These are phyloP conservation scores for Sinocyclocheilus maitianheensis DNA, from an alignment of 2,113 vertebrate species.

Conservation along the genomic window DNA sequence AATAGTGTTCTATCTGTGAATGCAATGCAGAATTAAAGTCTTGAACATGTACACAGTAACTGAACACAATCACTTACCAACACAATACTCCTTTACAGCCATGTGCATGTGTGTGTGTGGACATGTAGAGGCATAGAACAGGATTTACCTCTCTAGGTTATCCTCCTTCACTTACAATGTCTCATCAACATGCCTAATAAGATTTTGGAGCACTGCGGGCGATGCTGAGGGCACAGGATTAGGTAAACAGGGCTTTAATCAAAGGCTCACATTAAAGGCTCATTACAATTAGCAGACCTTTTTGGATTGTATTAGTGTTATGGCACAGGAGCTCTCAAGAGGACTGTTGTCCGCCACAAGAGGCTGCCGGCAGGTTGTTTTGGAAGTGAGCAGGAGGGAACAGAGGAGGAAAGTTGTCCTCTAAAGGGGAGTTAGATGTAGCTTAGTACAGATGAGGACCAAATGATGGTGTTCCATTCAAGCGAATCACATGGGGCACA, in stretches of 20 bases:
- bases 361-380: background rate
- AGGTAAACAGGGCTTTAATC: constrained; percentile 50
- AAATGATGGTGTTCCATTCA: constrained; percentile 1
- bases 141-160: constrained; percentile 20
- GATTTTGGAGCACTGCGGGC: background rate
- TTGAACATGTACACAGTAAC: background rate
- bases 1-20: background rate
- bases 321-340: constrained; percentile 20
- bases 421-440: constrained; percentile 12
- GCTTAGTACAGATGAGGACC: background rate
- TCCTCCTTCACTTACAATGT: background rate
- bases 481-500: background rate
- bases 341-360: background rate
- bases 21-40: background rate
- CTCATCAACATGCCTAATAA: constrained; percentile 28
- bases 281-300: constrained; percentile 31
- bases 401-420: background rate
- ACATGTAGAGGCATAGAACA: background rate
- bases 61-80: background rate
- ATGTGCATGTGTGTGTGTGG: background rate
- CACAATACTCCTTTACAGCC: no score
- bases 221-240: background rate
- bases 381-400: background rate
- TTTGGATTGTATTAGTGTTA: constrained; percentile 39
- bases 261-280: constrained; percentile 56